Conservation (phyloP, 2,888 invertebrate species). For the Leucophenga maculata region DNA sequence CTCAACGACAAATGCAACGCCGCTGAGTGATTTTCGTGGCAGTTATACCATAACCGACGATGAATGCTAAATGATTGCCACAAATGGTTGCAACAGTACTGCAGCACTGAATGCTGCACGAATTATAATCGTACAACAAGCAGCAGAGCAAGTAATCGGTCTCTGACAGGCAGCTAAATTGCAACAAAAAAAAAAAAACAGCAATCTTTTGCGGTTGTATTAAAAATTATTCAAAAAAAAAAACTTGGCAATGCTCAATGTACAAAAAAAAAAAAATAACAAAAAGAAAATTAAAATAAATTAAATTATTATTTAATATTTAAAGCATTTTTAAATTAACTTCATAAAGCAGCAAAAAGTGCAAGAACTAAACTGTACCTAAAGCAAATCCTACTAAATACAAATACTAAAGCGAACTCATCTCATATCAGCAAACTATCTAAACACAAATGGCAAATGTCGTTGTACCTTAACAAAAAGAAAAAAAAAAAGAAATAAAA, state of each 20-base stretch:
- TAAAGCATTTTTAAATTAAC: too few relatives aligned
- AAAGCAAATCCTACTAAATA: background rate
- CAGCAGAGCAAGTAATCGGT: background rate
- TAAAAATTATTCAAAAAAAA: background rate
- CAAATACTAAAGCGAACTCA: conserved; percentile 6
- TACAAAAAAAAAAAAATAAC: too few relatives aligned
- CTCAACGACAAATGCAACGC: conserved; percentile 68
- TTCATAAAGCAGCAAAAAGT: background rate
- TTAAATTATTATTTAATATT: too few relatives aligned
- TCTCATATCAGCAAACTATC: conserved; percentile 9
- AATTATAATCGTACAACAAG: background rate
- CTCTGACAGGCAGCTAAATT: too few relatives aligned
- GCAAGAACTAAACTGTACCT: too few relatives aligned
- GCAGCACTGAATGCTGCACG: background rate
- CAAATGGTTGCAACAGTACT: too few relatives aligned
- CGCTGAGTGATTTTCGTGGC: conserved; percentile 71
- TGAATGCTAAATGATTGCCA: conserved; percentile 57
- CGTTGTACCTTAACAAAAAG: conserved; percentile 17
- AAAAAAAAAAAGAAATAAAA: background rate
- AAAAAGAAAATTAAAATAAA: too few relatives aligned
- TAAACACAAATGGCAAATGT: background rate
- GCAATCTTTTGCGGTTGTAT: background rate
- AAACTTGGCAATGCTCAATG: background rate
- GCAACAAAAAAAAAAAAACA: background rate
- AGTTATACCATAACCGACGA: conserved; percentile 71